phyloP scores from a whole-genome alignment of 2,113 vertebrate species.

The Canis aureus region DNA sequence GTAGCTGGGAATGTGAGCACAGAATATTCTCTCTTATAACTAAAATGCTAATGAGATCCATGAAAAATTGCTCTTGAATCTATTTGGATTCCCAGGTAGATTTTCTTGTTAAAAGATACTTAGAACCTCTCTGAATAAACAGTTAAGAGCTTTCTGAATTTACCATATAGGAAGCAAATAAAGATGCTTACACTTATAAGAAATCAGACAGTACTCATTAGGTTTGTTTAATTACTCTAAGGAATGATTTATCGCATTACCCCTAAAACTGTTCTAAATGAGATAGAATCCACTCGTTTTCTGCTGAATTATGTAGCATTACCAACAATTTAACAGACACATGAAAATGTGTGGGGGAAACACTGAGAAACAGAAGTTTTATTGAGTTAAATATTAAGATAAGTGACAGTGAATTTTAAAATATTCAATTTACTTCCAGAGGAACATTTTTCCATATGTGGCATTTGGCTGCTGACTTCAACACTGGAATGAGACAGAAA shows the following conservation, averaged over 20 bases:
- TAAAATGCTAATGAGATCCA: conserved; percentile 48
- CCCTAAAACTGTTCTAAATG: not conserved
- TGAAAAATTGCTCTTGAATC: conserved; percentile 31
- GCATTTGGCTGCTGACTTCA: conserved; percentile 74
- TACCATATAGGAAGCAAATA: not conserved
- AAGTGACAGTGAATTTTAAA: conserved; percentile 80
- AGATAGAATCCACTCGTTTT: conserved; percentile 54
- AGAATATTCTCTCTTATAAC: conserved; percentile 50
- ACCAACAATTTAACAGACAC: conserved; percentile 74
- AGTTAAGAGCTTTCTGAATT: conserved; percentile 2
- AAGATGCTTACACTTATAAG: conserved; percentile 37
- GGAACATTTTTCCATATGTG: conserved; percentile 78
- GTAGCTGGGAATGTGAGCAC: conserved; percentile 10
- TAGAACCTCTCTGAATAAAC: conserved; percentile 29
- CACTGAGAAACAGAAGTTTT: conserved; percentile 80
- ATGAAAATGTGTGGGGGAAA: conserved; percentile 77
- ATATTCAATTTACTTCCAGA: conserved; percentile 78
- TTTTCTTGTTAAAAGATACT: conserved; percentile 45
- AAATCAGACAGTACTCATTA: not conserved
- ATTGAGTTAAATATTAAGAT: conserved; percentile 82
- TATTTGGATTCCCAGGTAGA: not conserved
- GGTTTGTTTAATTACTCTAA: conserved; percentile 43
- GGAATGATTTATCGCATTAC: conserved; percentile 2
- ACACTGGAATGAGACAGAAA: conserved; percentile 70
- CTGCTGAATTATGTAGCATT: conserved; percentile 70